Evolutionary conservation across 1,140 invertebrate species (phyloP).

Genomic region (Doryteuthis pealeii): DNA sequence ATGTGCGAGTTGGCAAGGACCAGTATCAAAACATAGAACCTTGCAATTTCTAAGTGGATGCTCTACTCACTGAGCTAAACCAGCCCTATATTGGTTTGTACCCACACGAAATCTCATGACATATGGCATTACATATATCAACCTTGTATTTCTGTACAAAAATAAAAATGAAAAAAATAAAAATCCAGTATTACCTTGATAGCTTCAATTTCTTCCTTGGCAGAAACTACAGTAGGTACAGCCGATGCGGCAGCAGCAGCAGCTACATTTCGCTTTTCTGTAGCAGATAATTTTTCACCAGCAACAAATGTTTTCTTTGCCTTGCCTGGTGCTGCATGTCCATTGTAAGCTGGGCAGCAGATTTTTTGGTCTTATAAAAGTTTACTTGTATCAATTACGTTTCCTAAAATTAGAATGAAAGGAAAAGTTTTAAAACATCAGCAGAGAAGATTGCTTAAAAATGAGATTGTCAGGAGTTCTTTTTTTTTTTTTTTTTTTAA

Average conservation of each 20-base stretch:
- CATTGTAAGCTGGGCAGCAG: constrained; percentile 76
- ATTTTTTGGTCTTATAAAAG: constrained; percentile 94
- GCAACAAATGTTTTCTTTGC: constrained; percentile 81
- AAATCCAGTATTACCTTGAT: constrained; percentile 66
- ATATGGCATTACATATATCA: no score
- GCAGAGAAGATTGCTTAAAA: no score
- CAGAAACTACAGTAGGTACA: constrained; percentile 66
- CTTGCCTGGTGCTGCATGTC: constrained; percentile 68
- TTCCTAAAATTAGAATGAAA: constrained; percentile 71
- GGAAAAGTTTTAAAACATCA: background rate
- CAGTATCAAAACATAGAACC: no score
- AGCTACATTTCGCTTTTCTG: constrained; percentile 34
- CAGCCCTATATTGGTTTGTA: no score
- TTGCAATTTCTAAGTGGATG: no score
- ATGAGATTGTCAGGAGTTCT: no score
- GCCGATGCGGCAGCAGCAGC: background rate
- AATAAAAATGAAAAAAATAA: background rate
- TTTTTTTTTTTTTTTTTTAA: no score
- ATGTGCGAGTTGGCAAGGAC: no score
- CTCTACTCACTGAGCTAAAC: no score
- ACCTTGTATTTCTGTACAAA: no score
- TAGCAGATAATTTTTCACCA: constrained; percentile 58
- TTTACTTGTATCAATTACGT: constrained; percentile 78
- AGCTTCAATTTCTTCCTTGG: constrained; percentile 81
- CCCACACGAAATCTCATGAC: no score